Percentiles rank a stretch among this genome's conserved stretches.
Evolutionary conservation across 2,113 vertebrate species (phyloP).

Genomic region (Laticauda laticaudata): DNA sequence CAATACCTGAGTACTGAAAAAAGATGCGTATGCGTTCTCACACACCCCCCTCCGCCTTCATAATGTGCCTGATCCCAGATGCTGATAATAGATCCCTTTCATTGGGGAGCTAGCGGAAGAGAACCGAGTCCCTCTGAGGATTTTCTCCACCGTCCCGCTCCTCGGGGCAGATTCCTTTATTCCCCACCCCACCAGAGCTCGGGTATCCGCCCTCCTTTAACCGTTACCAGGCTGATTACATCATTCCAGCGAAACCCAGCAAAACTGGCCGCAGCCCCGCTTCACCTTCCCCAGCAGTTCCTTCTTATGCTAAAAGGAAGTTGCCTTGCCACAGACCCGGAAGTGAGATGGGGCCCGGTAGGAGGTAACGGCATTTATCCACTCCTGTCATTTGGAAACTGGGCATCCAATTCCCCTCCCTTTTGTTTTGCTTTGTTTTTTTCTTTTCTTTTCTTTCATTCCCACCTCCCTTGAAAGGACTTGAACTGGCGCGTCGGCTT

Average conservation of each 20-base stretch:
- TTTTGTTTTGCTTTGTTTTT: too few relatives aligned
- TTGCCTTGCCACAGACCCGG: constrained; percentile 34
- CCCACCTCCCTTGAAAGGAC: not conserved
- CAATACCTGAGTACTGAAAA: not conserved
- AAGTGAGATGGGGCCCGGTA: constrained; percentile 21
- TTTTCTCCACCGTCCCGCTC: not conserved
- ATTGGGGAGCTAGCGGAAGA: not conserved
- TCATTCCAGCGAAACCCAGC: not conserved
- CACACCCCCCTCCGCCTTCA: not conserved
- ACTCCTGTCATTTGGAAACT: not conserved
- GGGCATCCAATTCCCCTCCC: too few relatives aligned
- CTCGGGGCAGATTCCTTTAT: not conserved
- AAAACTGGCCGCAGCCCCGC: not conserved
- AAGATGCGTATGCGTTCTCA: not conserved
- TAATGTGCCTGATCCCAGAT: not conserved
- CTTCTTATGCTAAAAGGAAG: not conserved
- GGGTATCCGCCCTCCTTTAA: not conserved
- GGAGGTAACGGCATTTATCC: not conserved
- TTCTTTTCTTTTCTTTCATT: not conserved
- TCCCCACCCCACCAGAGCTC: not conserved
- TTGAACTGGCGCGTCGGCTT: not conserved
- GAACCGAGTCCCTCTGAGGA: not conserved
- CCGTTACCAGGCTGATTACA: not conserved
- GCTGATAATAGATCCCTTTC: not conserved
- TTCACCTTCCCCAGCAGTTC: not conserved